These are phyloP conservation scores for Chloroceryle amazona DNA, from an alignment of 2,797 vertebrate genomes.

Conservation along the genomic window DNA sequence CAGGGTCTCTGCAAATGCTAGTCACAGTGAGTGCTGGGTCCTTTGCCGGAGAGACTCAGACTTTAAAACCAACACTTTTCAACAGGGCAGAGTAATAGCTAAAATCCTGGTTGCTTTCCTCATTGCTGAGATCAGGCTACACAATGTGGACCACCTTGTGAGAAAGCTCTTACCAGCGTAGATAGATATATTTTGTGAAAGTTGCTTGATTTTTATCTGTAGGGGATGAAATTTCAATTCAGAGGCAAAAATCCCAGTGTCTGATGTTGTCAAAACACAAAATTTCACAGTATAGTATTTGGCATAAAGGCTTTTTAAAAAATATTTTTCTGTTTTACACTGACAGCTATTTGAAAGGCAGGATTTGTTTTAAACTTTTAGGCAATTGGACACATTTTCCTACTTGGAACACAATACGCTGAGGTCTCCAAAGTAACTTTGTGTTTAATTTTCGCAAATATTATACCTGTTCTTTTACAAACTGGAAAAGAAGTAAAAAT, in stretches of 20 bases:
- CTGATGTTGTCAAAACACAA: slow-evolving; percentile 2
- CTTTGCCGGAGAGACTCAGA: background rate
- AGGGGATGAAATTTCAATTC: background rate
- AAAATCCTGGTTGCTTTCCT: background rate
- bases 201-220: background rate
- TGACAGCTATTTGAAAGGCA: background rate
- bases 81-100: background rate
- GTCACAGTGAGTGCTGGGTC: rapidly evolving
- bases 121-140: rapidly evolving
- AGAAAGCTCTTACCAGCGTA: background rate
- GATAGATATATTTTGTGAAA: background rate
- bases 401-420: background rate
- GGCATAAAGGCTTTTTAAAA: background rate
- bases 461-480: background rate
- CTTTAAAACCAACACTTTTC: background rate
- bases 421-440: background rate
- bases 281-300: background rate
- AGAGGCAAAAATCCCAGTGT: background rate
- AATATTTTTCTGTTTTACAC: background rate
- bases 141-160: rapidly evolving
- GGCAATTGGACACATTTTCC: background rate
- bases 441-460: background rate
- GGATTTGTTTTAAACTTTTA: slow-evolving; percentile 15
- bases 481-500: background rate
- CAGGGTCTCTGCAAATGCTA: background rate